Evolutionary conservation across 2,797 vertebrate species (phyloP), one percentile per base, ranked within the genome.

Genomic region (Coracias cyanogaster): DNA sequence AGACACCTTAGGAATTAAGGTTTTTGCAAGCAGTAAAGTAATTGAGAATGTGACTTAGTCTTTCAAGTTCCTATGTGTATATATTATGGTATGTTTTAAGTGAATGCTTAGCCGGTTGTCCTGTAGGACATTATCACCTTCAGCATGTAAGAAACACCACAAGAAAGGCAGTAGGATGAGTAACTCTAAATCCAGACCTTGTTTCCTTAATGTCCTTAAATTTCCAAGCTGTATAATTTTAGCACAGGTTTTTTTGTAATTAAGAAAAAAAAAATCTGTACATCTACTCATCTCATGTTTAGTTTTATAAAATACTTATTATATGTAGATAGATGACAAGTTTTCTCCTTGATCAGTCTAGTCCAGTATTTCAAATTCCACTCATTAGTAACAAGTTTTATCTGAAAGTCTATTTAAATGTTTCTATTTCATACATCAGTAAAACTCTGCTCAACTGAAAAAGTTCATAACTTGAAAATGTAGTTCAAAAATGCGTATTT

Each of bases 341-440:
- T 73, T 66, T 90, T 90, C n/a, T 78, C 35, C 64, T 90, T 93
- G 55, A 70, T 82, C 31, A 48, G 2, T 29, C 46, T 66, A 46
- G 74, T 80, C 45, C 41, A 87, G 14, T 66, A 37, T 76, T 90
- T 80, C 60, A 77, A 67, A 93, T 37, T 37, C 37, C 10, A 61
- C 29, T 33, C 81, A 37, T 82, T 90, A 60, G 66, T 93, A 92
- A 94, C 55, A 26, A 82, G 28, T 25, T 92, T 82, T 89, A 77
- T 89, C 83, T 86, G 51, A 35, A 72, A 54, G 48, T 70, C 58
- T 82, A 41, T 80, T 60, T 94, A 95, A 94, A 92, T 93, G 65
- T 92, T 92, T 89, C 73, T 92, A 76, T 90, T 96, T 93, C 80
- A 94, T 89, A 96, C 78, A 77, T 77, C 78, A 85, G 67, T 93